These are phyloP conservation scores for Neotoma lepida DNA, from an alignment of 2,113 vertebrate species.

Conservation along the genomic window DNA sequence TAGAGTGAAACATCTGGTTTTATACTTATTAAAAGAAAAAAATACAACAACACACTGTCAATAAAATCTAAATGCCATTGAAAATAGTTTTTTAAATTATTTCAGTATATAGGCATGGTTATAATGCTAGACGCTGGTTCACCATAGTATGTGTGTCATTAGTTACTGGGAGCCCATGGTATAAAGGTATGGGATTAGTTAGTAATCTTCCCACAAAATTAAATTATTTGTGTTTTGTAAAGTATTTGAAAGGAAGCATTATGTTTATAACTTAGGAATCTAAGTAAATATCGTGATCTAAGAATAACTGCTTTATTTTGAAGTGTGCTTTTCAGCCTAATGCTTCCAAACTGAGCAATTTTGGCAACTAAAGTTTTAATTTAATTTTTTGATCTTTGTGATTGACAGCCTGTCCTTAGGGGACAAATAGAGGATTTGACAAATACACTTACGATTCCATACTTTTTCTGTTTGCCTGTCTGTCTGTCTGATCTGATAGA, in stretches of 20 bases:
- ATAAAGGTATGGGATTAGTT: slow-evolving; percentile 63
- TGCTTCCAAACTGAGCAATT: neutral
- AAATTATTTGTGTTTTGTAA: slow-evolving; percentile 65
- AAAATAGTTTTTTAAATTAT: slow-evolving; percentile 78
- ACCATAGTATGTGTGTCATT: slow-evolving; percentile 70
- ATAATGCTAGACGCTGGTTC: slow-evolving; percentile 68
- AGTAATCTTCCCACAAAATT: slow-evolving; percentile 53
- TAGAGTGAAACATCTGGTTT: slow-evolving; percentile 76
- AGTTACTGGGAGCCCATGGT: slow-evolving; percentile 61
- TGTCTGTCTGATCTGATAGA: neutral
- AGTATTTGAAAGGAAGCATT: slow-evolving; percentile 61
- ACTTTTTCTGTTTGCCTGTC: neutral
- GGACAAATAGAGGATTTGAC: neutral
- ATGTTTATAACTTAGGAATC: slow-evolving; percentile 58
- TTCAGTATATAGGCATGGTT: slow-evolving; percentile 68
- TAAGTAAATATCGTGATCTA: neutral
- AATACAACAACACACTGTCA: slow-evolving; percentile 61
- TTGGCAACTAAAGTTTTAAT: slow-evolving; percentile 3
- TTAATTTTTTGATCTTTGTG: slow-evolving; percentile 1
- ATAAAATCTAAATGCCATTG: slow-evolving; percentile 72
- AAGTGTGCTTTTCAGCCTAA: neutral
- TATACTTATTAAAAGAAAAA: slow-evolving; percentile 60
- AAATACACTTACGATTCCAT: neutral
- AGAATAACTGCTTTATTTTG: neutral
- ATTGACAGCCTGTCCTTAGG: neutral